Evolutionary conservation across 2,797 vertebrate genomes (phyloP).

Genomic region (Poecilia wingei): DNA sequence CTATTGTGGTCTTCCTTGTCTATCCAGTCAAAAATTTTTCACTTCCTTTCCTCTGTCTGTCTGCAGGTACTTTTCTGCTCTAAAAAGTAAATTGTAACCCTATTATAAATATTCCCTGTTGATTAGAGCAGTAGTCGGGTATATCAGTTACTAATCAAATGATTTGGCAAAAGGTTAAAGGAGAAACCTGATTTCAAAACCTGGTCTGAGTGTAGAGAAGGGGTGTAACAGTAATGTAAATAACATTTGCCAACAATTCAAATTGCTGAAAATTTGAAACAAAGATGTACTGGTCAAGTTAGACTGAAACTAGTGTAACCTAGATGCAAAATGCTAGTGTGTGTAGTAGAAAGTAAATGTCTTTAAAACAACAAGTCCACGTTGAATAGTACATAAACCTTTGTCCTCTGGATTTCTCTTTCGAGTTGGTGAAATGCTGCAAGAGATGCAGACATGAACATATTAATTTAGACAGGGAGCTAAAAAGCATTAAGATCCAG

Average conservation of each 20-base stretch:
- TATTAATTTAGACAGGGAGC: not conserved
- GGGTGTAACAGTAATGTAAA: not conserved
- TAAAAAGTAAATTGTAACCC: conserved; percentile 2
- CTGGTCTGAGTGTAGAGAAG: not conserved
- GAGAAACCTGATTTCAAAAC: not conserved
- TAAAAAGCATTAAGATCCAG: not conserved
- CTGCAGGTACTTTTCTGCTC: conserved; percentile 21
- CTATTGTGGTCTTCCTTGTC: conserved; percentile 44
- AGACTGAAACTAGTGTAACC: not conserved
- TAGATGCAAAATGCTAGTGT: not conserved
- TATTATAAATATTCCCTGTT: not conserved
- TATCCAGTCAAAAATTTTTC: conserved; percentile 21
- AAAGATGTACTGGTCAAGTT: not conserved
- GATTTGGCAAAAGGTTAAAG: not conserved
- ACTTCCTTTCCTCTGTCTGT: conserved; percentile 36
- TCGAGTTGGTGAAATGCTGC: not conserved
- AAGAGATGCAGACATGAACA: not conserved
- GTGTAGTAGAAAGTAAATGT: not conserved
- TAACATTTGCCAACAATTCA: not conserved
- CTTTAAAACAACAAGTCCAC: not conserved
- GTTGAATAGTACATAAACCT: not conserved
- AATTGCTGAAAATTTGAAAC: not conserved
- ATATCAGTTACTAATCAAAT: not conserved
- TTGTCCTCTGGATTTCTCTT: not conserved
- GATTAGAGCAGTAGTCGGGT: not conserved